Evolutionary conservation across 2,888 invertebrate genomes (phyloP).

Genomic region (Dryadula phaetusa): DNA sequence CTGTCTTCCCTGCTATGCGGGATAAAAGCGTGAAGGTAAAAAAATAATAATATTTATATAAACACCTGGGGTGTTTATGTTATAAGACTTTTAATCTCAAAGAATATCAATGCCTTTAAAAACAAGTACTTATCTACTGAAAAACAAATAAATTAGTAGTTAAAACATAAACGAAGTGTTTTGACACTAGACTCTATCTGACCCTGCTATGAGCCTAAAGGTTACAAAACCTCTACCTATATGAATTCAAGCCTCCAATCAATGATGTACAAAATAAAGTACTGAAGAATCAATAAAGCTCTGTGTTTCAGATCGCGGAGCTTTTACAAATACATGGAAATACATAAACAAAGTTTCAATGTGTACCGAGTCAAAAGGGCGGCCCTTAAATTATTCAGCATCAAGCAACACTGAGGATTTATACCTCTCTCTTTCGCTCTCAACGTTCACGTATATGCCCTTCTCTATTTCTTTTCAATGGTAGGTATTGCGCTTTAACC

Average conservation of each 20-base stretch:
- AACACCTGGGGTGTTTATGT: too few relatives aligned
- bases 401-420: conserved; percentile 73
- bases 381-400: conserved; percentile 77
- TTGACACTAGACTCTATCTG: too few relatives aligned
- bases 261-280: background rate
- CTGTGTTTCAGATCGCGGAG: conserved; percentile 11
- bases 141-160: too few relatives aligned
- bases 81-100: too few relatives aligned
- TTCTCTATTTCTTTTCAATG: conserved; percentile 58
- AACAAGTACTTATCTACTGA: background rate
- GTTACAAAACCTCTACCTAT: background rate
- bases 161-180: background rate
- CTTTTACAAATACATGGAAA: conserved; percentile 33
- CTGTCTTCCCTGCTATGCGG: too few relatives aligned
- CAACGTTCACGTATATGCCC: conserved; percentile 40
- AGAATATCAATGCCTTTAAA: too few relatives aligned
- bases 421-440: conserved; percentile 58
- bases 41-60: too few relatives aligned
- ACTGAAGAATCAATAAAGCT: conserved; percentile 33
- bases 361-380: conserved; percentile 67
- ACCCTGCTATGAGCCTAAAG: too few relatives aligned
- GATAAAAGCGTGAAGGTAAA: too few relatives aligned
- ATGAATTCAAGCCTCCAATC: background rate
- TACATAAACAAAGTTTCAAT: conserved; percentile 40
- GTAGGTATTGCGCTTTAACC: conserved; percentile 79